These are phyloP conservation scores for Odobenus rosmarus DNA, from an alignment of 2,113 vertebrate species.

Conservation along the genomic window DNA sequence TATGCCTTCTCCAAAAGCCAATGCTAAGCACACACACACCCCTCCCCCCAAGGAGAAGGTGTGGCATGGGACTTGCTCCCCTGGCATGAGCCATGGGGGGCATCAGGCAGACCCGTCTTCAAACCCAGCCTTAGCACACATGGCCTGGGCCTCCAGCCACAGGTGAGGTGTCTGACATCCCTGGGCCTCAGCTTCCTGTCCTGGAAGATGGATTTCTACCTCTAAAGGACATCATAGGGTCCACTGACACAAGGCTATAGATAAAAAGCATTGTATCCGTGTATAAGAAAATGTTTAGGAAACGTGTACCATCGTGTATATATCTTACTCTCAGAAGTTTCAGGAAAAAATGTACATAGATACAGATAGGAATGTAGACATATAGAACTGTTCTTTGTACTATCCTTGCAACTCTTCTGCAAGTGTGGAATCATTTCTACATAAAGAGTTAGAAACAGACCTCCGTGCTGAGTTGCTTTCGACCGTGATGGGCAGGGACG, in stretches of 20 bases:
- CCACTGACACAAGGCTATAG: neutral
- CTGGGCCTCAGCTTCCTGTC: neutral
- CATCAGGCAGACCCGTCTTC: neutral
- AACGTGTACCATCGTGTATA: neutral
- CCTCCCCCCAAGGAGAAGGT: accelerated
- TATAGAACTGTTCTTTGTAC: neutral
- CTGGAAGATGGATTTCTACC: accelerated
- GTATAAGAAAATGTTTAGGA: neutral
- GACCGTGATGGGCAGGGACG: accelerated
- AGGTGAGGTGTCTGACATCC: accelerated
- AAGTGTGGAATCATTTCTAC: neutral
- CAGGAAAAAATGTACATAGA: accelerated
- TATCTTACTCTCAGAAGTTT: neutral
- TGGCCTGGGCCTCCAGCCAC: neutral
- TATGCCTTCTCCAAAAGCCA: neutral
- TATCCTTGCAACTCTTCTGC: neutral
- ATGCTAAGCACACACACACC: accelerated
- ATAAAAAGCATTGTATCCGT: neutral
- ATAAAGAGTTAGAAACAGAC: neutral
- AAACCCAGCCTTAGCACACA: neutral
- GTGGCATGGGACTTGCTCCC: accelerated
- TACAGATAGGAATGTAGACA: neutral
- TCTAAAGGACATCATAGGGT: neutral
- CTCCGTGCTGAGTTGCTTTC: neutral
- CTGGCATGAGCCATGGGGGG: neutral